A percentile compares a stretch with the other conserved stretches of the same genome.
Conservation (phyloP, 2,888 invertebrate species). For the Tenthredo mesomela region DNA sequence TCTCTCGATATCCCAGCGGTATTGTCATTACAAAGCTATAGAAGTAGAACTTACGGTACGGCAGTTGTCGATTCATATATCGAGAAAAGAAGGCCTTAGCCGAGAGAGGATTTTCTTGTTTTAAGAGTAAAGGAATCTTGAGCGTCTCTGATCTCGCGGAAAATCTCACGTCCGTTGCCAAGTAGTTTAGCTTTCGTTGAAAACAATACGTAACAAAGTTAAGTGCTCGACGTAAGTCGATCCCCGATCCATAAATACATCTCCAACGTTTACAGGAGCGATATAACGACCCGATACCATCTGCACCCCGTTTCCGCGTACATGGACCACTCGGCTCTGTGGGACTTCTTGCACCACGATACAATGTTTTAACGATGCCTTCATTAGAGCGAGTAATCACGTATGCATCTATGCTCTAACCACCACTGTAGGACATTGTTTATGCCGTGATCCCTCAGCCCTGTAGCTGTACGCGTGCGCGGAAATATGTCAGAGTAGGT, state of each 20-base stretch:
- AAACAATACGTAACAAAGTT: conserved; percentile 45
- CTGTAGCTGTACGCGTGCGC: not conserved
- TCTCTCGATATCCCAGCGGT: not conserved
- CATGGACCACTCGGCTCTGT: conserved; percentile 13
- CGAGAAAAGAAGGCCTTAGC: not conserved
- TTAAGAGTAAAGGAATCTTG: conserved; percentile 4
- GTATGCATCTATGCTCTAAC: conserved; percentile 9
- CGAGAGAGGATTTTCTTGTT: conserved; percentile 39
- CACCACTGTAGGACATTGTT: conserved; percentile 24
- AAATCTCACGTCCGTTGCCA: conserved; percentile 11
- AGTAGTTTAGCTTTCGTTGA: conserved; percentile 14
- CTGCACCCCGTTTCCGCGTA: conserved; percentile 42
- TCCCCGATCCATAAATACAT: conserved; percentile 45
- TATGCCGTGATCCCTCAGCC: not conserved
- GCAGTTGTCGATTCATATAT: conserved; percentile 15
- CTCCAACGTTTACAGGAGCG: conserved; percentile 36
- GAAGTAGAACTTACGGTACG: not conserved
- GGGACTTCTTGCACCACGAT: conserved; percentile 36
- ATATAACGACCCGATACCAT: conserved; percentile 40
- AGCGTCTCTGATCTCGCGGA: conserved; percentile 24
- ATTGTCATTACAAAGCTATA: not conserved
- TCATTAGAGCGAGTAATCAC: conserved; percentile 49
- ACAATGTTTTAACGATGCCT: conserved; percentile 45
- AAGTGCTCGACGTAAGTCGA: conserved; percentile 44
- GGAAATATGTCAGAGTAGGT: not conserved